phyloP scores from a whole-genome alignment of 1,140 invertebrate species.

The Musca domestica region DNA sequence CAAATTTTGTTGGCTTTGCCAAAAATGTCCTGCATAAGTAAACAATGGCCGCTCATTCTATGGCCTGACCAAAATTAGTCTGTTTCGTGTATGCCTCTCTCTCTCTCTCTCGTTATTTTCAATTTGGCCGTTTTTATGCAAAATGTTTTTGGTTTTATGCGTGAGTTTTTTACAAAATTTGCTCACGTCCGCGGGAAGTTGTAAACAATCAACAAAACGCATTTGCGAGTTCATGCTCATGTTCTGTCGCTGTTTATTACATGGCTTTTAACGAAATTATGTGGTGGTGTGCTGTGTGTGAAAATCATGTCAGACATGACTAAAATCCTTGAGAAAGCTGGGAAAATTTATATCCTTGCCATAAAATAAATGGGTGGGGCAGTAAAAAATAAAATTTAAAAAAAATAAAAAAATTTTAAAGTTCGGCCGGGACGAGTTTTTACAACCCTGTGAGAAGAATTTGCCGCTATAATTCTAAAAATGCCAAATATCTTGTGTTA shows the following conservation, averaged over 20 bases:
- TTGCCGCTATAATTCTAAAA: no score
- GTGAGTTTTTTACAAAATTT: constrained; percentile 17
- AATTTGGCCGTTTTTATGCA: neutral
- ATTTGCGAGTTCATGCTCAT: neutral
- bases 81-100: neutral
- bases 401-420: no score
- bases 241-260: constrained; percentile 1
- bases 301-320: neutral
- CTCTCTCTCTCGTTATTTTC: neutral
- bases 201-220: constrained; percentile 9
- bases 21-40: constrained; percentile 11
- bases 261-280: neutral
- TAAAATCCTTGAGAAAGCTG: no score
- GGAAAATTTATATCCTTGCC: no score
- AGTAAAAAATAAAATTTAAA: no score
- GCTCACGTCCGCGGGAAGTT: constrained; percentile 18
- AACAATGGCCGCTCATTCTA: neutral
- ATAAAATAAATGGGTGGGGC: no score
- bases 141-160: neutral
- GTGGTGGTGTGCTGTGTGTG: neutral
- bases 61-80: neutral
- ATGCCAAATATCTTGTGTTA: no score
- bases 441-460: no score
- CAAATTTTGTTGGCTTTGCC: neutral
- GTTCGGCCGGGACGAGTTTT: no score